phyloP scores from a whole-genome alignment of 2,888 invertebrate species.

The Meiosimyza platycephala region DNA sequence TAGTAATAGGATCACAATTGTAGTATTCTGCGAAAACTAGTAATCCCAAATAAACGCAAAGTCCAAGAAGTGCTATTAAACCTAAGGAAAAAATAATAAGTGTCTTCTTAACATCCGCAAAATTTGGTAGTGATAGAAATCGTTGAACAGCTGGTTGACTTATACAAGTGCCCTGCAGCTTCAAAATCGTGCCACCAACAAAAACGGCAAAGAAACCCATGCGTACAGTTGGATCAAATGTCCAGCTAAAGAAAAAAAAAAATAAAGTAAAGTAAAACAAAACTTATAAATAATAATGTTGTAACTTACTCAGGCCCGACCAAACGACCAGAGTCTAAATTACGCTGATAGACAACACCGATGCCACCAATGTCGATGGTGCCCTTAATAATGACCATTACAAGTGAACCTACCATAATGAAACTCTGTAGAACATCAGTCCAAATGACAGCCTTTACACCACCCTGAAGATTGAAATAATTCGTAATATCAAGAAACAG shows the following conservation, averaged over 20 bases:
- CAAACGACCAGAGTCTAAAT: slow-evolving; percentile 75
- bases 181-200: slow-evolving; percentile 80
- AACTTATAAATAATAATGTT: neutral
- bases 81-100: slow-evolving; percentile 75
- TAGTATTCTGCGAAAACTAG: slow-evolving; percentile 79
- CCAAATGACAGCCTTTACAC: slow-evolving; percentile 84
- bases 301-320: slow-evolving; percentile 75
- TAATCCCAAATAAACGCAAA: slow-evolving; percentile 79
- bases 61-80: slow-evolving; percentile 71
- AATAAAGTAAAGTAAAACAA: neutral
- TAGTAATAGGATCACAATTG: slow-evolving; percentile 81
- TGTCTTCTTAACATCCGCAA: slow-evolving; percentile 76
- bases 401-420: slow-evolving; percentile 79
- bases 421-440: slow-evolving; percentile 83
- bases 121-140: slow-evolving; percentile 78
- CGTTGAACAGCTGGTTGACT: slow-evolving; percentile 88
- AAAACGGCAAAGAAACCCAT: slow-evolving; percentile 82
- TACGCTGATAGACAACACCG: slow-evolving; percentile 73
- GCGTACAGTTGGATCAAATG: slow-evolving; percentile 79
- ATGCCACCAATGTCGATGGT: slow-evolving; percentile 79
- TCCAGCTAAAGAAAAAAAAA: slow-evolving; percentile 71
- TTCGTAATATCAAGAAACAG: neutral
- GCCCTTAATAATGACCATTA: slow-evolving; percentile 78
- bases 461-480: slow-evolving; percentile 71
- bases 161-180: slow-evolving; percentile 79